Evolutionary conservation across 2,888 invertebrate species (phyloP), one percentile per base, ranked within the genome.

Genomic region (Ganaspis brasiliensis): DNA sequence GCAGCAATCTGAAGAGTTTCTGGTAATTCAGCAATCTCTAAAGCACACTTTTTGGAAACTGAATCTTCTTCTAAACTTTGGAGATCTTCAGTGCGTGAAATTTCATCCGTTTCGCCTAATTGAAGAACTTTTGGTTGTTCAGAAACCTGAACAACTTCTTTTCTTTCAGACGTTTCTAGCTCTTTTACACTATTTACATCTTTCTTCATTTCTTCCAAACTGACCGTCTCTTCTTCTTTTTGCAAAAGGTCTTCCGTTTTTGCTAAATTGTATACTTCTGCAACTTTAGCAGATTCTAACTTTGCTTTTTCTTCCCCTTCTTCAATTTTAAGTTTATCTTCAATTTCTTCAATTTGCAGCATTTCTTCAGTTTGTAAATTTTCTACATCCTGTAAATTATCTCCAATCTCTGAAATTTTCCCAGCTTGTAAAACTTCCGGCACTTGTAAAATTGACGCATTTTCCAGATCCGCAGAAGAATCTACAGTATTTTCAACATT

Each of bases 131-230:
- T 10, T 21, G 40, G 35, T 12, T 72, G 31, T 8, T 19, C 35
- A 1, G 14, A 31, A 19, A 52, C 9, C 12, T 31, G 21, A 21
- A 12, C 26, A 3, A 12, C 5, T 19, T 55, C 55, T 10, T 19
- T 37, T 14, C 35, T n/a, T 72, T 57, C 55, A 10, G 8, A 6
- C 19, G 12, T 19, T 3, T 72, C 40, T 57, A 24, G 9, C 52
- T 67, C 45, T 14, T 40, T 26, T n/a, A 49, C 2, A 0, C 73
- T 79, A 1, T 84, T 83, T 21, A 85, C 80, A 5, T 85, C 81
- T 14, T 87, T 37, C 19, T 87, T 83, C 49, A 87, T 78, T 57
- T 76, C 79, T 31, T 85, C 84, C 8, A 88, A 59, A n/a, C 89
- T 73, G 0, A 85, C 77, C 6, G 81, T 72, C n/a, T 87, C 78